Evolutionary conservation across 2,888 invertebrate genomes (phyloP), one percentile per base, ranked within the genome.

Genomic region (Melinopterus prodromus): DNA sequence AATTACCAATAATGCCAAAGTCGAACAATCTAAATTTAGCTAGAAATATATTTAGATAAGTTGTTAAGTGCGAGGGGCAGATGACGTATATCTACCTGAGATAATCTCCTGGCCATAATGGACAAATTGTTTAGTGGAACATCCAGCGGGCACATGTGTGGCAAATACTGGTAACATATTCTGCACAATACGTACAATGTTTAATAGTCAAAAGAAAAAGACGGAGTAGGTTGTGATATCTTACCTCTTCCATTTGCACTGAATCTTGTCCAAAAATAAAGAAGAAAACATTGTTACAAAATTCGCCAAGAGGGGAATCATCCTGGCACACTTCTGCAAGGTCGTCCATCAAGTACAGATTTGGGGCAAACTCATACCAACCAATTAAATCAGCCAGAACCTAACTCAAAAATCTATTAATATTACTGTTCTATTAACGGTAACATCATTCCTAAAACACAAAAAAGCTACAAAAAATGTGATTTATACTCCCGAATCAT

Each of bases 61-160:
- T 15, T 16, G 26, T 14, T 14, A 77, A n/a, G 70, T 71, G 15
- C 6, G 35, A 6, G 12, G 69, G 69, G 16, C 12, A 71, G 16
- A 16, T 15, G 16, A 26, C 2, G 4, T 5, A 15, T 71, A 26
- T 26, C 26, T 82, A 84, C 74, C 81, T 6, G 82, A 78, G 16
- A 38, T 77, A 12, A 83, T 80, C 15, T n/a, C 88, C 85, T 91
- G 91, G 14, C 86, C 89, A 84, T 87, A 91, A 84, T 91, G 91
- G n/a, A 89, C 84, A 2, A 91, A 82, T 81, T 90, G 89, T 82
- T 87, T 86, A 6, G 87, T 87, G 2, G 90, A 89, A 6, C 90
- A 88, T 3, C 91, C 91, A 15, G 90, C 89, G 4, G 91, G 91
- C 4, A 86, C 84, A 79, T 90, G 89, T 6, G 85, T 84, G 0